Percentiles rank a stretch among this genome's conserved stretches.
Conservation (phyloP, 2,888 invertebrate species). For the Vandiemenella viatica region DNA sequence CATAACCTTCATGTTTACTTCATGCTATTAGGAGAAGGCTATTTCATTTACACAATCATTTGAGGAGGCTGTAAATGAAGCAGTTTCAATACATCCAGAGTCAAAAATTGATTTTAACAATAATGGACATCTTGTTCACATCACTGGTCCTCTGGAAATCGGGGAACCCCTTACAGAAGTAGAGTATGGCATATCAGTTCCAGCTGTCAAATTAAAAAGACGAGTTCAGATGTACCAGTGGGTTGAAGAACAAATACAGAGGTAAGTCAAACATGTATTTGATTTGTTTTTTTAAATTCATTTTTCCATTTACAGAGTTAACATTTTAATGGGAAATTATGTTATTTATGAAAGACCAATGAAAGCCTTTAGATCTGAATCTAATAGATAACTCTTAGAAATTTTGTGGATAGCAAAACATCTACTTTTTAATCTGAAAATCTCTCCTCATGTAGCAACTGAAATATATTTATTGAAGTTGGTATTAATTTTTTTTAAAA, state of each 20-base stretch:
- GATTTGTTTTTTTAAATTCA: no score
- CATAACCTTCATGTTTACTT: no score
- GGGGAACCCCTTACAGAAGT: constrained; percentile 73
- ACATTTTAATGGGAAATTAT: no score
- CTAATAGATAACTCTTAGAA: no score
- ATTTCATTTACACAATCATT: constrained; percentile 63
- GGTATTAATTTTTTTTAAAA: no score
- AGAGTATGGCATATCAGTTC: constrained; percentile 70
- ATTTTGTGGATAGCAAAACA: no score
- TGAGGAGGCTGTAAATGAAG: constrained; percentile 58
- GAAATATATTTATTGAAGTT: no score
- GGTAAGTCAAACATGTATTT: constrained; percentile 1
- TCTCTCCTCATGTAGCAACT: no score
- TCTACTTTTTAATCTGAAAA: no score
- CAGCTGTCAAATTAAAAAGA: constrained; percentile 68
- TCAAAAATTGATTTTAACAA: constrained; percentile 37
- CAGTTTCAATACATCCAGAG: constrained; percentile 32
- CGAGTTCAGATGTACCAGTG: constrained; percentile 90
- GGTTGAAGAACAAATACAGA: constrained; percentile 54
- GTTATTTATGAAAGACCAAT: not conserved
- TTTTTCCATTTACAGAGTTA: no score
- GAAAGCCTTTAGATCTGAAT: constrained; percentile 29
- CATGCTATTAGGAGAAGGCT: constrained; percentile 51
- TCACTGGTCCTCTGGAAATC: constrained; percentile 55
- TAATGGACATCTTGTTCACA: constrained; percentile 61